Percentiles rank a stretch among this genome's conserved stretches.
Conservation (phyloP, 2,888 invertebrate genomes). For the Aplocera efformata region DNA sequence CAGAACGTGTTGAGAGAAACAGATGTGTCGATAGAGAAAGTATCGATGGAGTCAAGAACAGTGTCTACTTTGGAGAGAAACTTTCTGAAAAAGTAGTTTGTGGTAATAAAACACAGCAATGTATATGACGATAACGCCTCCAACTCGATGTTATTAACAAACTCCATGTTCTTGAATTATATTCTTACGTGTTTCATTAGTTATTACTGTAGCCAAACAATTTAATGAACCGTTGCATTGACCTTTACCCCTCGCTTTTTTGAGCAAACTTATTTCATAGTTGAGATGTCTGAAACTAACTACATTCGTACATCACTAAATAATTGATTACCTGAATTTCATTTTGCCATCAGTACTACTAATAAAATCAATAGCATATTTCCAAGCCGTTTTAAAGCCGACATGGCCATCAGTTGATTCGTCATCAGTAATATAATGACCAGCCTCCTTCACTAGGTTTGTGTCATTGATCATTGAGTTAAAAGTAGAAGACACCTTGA, state of each 20-base stretch:
- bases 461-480: constrained; percentile 52
- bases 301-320: no score
- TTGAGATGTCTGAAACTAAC: no score
- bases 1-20: constrained; percentile 47
- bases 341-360: constrained; percentile 40
- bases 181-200: no score
- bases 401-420: constrained; percentile 26
- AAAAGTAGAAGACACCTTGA: constrained; percentile 59
- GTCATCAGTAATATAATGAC: constrained; percentile 39
- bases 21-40: constrained; percentile 27
- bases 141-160: no score
- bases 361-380: constrained; percentile 42
- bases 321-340: constrained; percentile 46
- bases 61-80: constrained; percentile 58
- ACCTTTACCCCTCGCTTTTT: no score
- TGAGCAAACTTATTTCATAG: no score
- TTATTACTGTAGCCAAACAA: no score
- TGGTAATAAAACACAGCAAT: neutral
- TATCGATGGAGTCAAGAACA: constrained; percentile 50
- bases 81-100: constrained; percentile 39
- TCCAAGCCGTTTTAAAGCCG: constrained; percentile 44
- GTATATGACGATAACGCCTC: no score
- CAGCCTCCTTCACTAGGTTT: constrained; percentile 36
- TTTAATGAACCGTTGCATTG: no score
- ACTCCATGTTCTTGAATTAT: no score